Evolutionary conservation across 2,113 vertebrate species (phyloP).

Genomic region (Equus quagga): DNA sequence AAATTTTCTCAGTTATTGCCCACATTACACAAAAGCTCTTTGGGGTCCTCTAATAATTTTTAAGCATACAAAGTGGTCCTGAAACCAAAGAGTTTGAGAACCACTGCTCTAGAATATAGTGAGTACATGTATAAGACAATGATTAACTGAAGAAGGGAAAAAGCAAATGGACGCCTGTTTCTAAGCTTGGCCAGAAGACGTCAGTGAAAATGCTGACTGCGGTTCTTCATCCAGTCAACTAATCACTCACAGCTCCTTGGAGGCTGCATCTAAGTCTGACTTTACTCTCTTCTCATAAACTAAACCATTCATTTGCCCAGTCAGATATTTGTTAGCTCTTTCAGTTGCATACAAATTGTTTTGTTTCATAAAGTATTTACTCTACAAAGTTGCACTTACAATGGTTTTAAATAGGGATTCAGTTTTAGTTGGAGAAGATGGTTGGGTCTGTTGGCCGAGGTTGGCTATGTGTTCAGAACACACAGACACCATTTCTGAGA

Average conservation of each 20-base stretch:
- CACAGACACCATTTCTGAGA: not conserved
- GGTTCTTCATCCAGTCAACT: not conserved
- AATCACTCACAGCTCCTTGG: not conserved
- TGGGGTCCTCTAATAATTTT: not conserved
- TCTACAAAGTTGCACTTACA: not conserved
- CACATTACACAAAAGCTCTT: not conserved
- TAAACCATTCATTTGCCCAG: slow-evolving; percentile 9
- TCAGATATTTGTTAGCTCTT: slow-evolving; percentile 37
- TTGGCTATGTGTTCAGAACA: not conserved
- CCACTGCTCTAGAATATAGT: not conserved
- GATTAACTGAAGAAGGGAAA: not conserved
- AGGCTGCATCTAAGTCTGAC: not conserved
- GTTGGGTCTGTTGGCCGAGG: not conserved
- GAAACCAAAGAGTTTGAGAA: not conserved
- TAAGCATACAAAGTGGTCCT: not conserved
- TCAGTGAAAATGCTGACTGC: not conserved
- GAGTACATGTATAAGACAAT: not conserved
- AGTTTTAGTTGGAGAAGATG: slow-evolving; percentile 30
- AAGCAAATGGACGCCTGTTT: not conserved
- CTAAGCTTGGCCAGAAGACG: not conserved
- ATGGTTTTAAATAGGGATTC: slow-evolving; percentile 19
- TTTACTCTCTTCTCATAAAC: not conserved
- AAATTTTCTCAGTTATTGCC: not conserved
- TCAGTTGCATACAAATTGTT: not conserved
- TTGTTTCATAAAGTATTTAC: not conserved